Percentiles rank a stretch among this genome's conserved stretches.
phyloP scores from a whole-genome alignment of 2,888 invertebrate species.

The Trachelus stipa region DNA sequence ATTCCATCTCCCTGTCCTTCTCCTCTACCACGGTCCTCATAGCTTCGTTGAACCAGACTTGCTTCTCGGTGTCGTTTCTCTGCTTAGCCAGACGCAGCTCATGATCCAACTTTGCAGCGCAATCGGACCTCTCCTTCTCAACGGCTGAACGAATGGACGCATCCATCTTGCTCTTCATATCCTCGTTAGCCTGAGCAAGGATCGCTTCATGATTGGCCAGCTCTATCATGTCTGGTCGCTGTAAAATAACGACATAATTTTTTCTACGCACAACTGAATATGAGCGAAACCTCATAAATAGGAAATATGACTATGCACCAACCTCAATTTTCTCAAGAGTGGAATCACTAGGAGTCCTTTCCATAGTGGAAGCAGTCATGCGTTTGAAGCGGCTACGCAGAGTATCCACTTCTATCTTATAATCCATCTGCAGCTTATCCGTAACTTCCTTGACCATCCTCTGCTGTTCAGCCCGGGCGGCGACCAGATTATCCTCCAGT shows the following conservation, averaged over 20 bases:
- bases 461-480: conserved; percentile 67
- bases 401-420: conserved; percentile 83
- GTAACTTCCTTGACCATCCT: conserved; percentile 76
- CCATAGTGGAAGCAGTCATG: conserved; percentile 80
- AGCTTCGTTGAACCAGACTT: conserved; percentile 73
- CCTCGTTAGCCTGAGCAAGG: conserved; percentile 76
- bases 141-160: conserved; percentile 69
- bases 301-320: conserved; percentile 6
- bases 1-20: conserved; percentile 78
- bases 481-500: conserved; percentile 43
- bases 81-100: conserved; percentile 67
- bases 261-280: not conserved
- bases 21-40: conserved; percentile 76
- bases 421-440: conserved; percentile 77
- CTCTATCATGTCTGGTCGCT: conserved; percentile 74
- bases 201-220: conserved; percentile 75
- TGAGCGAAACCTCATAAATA: not conserved
- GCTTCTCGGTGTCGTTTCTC: conserved; percentile 70
- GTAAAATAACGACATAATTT: conserved; percentile 17
- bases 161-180: conserved; percentile 74
- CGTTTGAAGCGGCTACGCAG: conserved; percentile 70
- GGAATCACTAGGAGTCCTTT: conserved; percentile 81
- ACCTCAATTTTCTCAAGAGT: conserved; percentile 81
- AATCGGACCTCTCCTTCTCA: conserved; percentile 71
- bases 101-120: conserved; percentile 65